Evolutionary conservation across 2,888 invertebrate genomes (phyloP).

Genomic region (Schizotus pectinicornis): DNA sequence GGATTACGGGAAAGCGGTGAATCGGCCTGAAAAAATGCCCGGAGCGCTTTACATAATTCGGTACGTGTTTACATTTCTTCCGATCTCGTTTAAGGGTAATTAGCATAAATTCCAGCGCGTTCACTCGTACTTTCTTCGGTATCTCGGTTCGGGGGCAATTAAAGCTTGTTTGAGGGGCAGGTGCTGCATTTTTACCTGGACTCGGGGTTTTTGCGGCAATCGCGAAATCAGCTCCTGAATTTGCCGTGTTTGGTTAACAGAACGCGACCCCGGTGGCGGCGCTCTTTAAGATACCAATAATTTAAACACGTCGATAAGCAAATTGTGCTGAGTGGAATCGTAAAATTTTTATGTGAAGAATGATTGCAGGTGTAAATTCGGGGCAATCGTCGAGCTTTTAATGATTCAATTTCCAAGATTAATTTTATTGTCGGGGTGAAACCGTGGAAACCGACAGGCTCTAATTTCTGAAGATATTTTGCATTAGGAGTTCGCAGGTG

Average conservation of each 20-base stretch:
- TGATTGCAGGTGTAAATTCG: constrained; percentile 38
- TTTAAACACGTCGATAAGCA: constrained; percentile 14
- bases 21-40: background rate
- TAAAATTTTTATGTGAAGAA: constrained; percentile 38
- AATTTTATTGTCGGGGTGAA: constrained; percentile 23
- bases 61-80: constrained; percentile 4
- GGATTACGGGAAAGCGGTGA: too few relatives aligned
- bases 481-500: constrained; percentile 37
- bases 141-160: constrained; percentile 2
- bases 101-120: constrained; percentile 20
- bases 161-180: too few relatives aligned
- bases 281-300: background rate
- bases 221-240: background rate
- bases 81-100: constrained; percentile 5
- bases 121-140: constrained; percentile 17
- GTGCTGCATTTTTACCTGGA: too few relatives aligned
- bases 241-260: background rate
- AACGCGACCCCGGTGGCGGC: background rate
- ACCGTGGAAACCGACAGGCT: constrained; percentile 5
- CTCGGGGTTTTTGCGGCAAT: too few relatives aligned
- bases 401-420: constrained; percentile 33
- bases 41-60: constrained; percentile 12
- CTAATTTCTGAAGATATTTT: constrained; percentile 15
- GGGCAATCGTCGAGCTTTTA: constrained; percentile 24
- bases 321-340: constrained; percentile 25